A percentile compares a stretch with the other conserved stretches of the same genome.
Evolutionary conservation across 2,797 vertebrate genomes (phyloP).

Genomic region (Eulemur mongoz): DNA sequence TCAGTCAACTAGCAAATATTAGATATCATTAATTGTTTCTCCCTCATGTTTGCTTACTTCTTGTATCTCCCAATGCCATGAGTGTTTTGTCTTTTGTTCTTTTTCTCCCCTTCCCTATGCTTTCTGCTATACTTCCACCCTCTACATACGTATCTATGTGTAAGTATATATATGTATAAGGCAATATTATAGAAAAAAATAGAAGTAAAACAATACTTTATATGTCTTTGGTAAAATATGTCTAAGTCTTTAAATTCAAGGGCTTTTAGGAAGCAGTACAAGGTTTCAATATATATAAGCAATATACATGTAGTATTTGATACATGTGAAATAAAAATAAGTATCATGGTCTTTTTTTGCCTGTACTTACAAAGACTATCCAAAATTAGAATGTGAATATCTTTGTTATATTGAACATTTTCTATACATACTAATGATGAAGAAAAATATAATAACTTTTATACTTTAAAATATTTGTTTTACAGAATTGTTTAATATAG

Average conservation of each 20-base stretch:
- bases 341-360: background rate
- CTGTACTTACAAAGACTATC: background rate
- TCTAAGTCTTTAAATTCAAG: background rate
- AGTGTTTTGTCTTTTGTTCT: background rate
- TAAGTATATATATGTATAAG: background rate
- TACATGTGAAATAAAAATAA: background rate
- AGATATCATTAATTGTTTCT: background rate
- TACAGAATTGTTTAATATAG: background rate
- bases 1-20: background rate
- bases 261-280: background rate
- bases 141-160: background rate
- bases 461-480: background rate
- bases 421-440: background rate
- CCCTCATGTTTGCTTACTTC: background rate
- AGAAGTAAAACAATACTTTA: background rate
- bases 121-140: background rate
- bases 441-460: background rate
- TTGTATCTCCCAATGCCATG: background rate
- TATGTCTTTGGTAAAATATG: background rate
- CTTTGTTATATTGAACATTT: background rate
- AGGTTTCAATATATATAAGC: background rate
- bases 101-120: background rate
- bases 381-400: background rate
- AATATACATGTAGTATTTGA: background rate
- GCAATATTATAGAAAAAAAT: background rate